These are phyloP conservation scores for Cheirogaleus medius DNA, from an alignment of 2,113 vertebrate species.

Conservation along the genomic window DNA sequence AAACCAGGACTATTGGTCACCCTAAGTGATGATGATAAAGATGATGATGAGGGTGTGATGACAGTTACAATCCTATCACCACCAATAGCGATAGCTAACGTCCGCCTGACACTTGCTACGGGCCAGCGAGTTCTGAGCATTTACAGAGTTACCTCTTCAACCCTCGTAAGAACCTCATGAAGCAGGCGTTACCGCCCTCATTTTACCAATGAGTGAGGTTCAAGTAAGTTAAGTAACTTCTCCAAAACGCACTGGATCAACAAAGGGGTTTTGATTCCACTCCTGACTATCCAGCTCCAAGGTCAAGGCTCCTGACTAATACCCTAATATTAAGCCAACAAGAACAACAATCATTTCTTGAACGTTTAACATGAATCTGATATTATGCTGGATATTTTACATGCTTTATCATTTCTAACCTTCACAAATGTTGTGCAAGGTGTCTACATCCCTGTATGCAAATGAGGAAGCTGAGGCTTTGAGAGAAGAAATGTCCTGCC, in stretches of 20 bases:
- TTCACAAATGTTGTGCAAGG: too few species aligned
- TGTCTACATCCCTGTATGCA: too few species aligned
- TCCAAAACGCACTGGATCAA: neutral
- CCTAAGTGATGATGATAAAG: neutral
- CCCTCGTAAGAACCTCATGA: neutral
- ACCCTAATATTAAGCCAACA: too few species aligned
- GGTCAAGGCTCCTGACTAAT: neutral
- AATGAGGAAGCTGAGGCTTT: neutral
- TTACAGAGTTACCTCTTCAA: neutral
- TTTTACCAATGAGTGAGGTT: neutral
- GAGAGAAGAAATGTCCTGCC: neutral
- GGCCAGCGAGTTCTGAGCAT: neutral
- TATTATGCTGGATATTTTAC: too few species aligned
- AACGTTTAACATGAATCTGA: neutral
- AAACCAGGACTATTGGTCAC: too few species aligned
- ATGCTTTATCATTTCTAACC: neutral
- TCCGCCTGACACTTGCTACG: rapidly evolving
- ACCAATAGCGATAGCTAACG: rapidly evolving
- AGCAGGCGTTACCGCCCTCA: rapidly evolving
- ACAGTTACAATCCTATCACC: rapidly evolving
- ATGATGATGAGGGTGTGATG: rapidly evolving
- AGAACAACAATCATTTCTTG: neutral
- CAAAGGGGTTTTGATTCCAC: neutral
- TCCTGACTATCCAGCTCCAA: neutral
- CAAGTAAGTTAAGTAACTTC: neutral